Base-by-base conservation (phyloP, 2,888 invertebrate species). In the Homarus gammarus region DNA sequence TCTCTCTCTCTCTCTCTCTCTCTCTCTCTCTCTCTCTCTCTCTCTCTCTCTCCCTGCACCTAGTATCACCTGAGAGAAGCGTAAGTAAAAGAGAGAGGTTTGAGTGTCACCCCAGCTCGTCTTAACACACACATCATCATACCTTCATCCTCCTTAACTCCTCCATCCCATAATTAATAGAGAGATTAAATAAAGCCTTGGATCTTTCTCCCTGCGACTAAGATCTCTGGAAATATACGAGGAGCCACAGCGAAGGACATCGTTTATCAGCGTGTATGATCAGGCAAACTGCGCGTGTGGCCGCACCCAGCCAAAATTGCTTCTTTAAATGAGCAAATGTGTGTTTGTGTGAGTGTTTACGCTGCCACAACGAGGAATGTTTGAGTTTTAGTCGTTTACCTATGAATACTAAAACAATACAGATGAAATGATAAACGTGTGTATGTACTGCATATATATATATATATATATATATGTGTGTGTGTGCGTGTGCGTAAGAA, bases 251-350 rank as follows among this genome's bases (percentile, higher is more conserved):
- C 56, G 56, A 78, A 38, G 56, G 78, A 78, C 56, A 78, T 56
- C 78, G 56, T 78, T 78, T 56, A 78, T 78, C 36, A 78, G 33
- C n/a, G 56, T 61, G 78, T 78, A 78, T 78, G 78, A 78, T 78
- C 78, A 77, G 77, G n/a, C n/a, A 27, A 33, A 40, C 75, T 27
- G 75, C 75, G 75, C 31, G 64, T 75, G 75, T 75, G 44, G 75
- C 44, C 77, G 12, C 27, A 33, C 51, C 49, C 40, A 77, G 15
- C 44, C 49, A 77, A 77, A 77, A 77, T 77, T 77, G 51, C 51
- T 77, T 77, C 77, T 77, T 31, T 15, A 49, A 31, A 22, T 77
- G 33, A 31, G 61, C 78, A 78, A 56, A 78, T 78, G 36, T 56
- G 40, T 33, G 44, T 49, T 49, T 6, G 44, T 10, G 44, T 49